These are phyloP conservation scores for Mycetomoellerius zeteki DNA, from an alignment of 1,140 invertebrate species.

Conservation along the genomic window DNA sequence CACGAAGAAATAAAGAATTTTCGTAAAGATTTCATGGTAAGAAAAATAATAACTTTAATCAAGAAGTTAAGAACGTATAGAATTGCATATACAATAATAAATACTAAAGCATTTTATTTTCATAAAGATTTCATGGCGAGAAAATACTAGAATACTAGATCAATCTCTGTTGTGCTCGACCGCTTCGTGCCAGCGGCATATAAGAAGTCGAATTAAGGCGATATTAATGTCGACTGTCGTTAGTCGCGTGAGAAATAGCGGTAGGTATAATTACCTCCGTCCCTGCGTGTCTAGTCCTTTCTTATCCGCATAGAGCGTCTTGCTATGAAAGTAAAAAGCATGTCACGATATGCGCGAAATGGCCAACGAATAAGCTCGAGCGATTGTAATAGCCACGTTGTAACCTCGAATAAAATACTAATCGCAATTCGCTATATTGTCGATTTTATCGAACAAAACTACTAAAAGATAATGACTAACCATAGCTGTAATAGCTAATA, in stretches of 20 bases:
- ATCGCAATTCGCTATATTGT: neutral
- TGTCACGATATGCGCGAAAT: slow-evolving; percentile 38
- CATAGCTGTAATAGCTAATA: neutral
- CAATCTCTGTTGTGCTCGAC: neutral
- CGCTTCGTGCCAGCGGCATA: slow-evolving; percentile 32
- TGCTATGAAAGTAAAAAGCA: slow-evolving; percentile 27
- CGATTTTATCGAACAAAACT: neutral
- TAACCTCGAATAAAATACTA: slow-evolving; percentile 15
- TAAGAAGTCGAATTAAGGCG: slow-evolving; percentile 57
- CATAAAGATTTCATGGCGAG: neutral
- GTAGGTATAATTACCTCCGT: slow-evolving; percentile 49
- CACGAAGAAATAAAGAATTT: neutral
- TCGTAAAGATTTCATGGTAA: neutral
- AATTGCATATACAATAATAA: too few species aligned
- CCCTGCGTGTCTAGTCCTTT: slow-evolving; percentile 60
- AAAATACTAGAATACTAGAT: slow-evolving; percentile 17
- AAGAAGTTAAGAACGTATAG: too few species aligned
- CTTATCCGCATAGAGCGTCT: slow-evolving; percentile 49
- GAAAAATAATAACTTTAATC: neutral
- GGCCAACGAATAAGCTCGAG: slow-evolving; percentile 1
- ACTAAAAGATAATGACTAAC: neutral
- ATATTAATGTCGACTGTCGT: slow-evolving; percentile 61
- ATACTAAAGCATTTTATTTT: slow-evolving; percentile 16
- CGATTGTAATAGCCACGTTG: slow-evolving; percentile 29
- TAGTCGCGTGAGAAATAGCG: slow-evolving; percentile 61